phyloP scores from a whole-genome alignment of 2,797 vertebrate genomes.

The Artibeus lituratus region DNA sequence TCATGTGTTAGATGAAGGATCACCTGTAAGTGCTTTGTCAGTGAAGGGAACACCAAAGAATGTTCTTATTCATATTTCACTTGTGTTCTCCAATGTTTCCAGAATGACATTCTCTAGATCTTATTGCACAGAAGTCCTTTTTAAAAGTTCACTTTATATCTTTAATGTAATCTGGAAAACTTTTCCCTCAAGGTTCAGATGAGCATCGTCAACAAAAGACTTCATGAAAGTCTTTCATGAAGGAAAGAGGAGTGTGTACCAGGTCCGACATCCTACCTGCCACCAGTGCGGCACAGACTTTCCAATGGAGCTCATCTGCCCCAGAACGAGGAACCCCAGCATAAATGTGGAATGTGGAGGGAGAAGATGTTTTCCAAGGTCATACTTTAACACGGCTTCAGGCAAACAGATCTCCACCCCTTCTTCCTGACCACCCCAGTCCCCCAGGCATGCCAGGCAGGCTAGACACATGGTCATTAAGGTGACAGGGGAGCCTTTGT shows the following conservation, averaged over 20 bases:
- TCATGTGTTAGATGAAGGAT: not conserved
- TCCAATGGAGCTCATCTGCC: not conserved
- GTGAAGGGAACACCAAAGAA: constrained; percentile 25
- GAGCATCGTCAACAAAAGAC: too few relatives aligned
- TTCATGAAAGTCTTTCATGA: not conserved
- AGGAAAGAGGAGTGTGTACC: not conserved
- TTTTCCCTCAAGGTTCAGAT: not conserved
- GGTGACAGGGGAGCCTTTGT: not conserved
- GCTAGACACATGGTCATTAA: not conserved
- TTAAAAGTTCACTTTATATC: not conserved
- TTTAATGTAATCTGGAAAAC: not conserved
- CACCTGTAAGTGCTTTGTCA: not conserved
- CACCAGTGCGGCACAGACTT: not conserved
- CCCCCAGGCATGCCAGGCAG: not conserved
- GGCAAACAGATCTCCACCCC: not conserved
- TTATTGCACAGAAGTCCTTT: not conserved
- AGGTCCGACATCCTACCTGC: not conserved
- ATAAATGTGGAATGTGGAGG: not conserved
- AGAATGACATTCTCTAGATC: not conserved
- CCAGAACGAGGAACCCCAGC: not conserved
- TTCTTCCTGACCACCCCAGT: not conserved
- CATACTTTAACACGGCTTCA: not conserved
- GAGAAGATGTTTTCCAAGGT: not conserved
- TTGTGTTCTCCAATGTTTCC: not conserved
- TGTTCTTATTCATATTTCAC: not conserved